These are phyloP conservation scores for Astreopora myriophthalma DNA, from an alignment of 64 coral and sea anemone genomes.

Conservation along the genomic window DNA sequence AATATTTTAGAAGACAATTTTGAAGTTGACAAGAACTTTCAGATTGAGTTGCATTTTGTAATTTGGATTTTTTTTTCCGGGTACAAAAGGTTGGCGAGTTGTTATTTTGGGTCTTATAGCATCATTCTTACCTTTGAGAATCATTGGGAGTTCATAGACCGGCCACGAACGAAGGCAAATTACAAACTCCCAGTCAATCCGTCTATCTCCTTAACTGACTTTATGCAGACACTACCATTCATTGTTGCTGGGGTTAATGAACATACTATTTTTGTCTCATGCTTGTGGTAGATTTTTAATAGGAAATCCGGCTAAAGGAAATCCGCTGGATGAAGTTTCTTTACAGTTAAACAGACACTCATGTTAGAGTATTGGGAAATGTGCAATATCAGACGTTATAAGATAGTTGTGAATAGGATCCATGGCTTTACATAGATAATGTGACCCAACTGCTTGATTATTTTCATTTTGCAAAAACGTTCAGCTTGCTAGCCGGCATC, in stretches of 20 bases:
- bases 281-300: background rate
- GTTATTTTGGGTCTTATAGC: background rate
- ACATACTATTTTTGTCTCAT: background rate
- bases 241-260: background rate
- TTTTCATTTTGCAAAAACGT: background rate
- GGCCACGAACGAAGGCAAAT: background rate
- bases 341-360: background rate
- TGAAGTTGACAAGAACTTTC: conserved; percentile 22
- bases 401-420: background rate
- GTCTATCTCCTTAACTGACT: background rate
- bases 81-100: background rate
- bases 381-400: background rate
- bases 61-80: background rate
- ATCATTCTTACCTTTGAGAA: background rate
- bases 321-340: background rate
- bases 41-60: background rate
- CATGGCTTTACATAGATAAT: background rate
- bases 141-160: background rate
- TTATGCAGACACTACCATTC: background rate
- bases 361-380: background rate
- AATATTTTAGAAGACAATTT: background rate
- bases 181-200: background rate
- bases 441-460: background rate
- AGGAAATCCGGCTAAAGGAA: conserved; percentile 10
- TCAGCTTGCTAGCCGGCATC: background rate